A percentile compares a stretch with the other conserved stretches of the same genome.
Conservation (phyloP, 2,113 vertebrate species). For the Rhynchomys soricoides region DNA sequence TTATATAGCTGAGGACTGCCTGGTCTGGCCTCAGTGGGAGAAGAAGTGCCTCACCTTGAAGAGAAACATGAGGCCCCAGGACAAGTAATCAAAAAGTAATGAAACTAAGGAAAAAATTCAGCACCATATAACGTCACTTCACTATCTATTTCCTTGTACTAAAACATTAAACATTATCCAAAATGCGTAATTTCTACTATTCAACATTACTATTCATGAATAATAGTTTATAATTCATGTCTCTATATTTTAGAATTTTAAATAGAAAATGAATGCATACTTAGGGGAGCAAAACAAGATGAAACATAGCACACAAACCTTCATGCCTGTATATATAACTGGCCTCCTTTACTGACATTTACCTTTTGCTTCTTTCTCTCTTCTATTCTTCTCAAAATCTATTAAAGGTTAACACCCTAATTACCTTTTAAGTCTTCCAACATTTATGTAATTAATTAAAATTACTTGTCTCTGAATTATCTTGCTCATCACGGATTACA, state of each 20-base stretch:
- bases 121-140: background rate
- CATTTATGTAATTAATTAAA: background rate
- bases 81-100: too few species aligned
- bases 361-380: too few species aligned
- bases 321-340: background rate
- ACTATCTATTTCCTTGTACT: background rate
- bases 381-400: background rate
- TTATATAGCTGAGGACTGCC: too few species aligned
- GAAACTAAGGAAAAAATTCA: background rate
- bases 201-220: background rate
- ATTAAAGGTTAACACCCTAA: background rate
- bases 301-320: background rate
- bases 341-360: background rate
- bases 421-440: background rate
- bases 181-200: slow-evolving; percentile 5
- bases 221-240: background rate
- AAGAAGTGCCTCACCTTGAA: too few species aligned
- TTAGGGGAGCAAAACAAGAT: background rate
- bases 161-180: background rate
- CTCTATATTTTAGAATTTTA: background rate
- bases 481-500: background rate
- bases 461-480: background rate
- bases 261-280: background rate
- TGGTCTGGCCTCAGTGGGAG: too few species aligned
- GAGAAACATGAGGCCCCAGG: too few species aligned